Conservation (phyloP, 37 sponge, comb jelly and placozoan genomes). For the Ephydatia muelleri region DNA sequence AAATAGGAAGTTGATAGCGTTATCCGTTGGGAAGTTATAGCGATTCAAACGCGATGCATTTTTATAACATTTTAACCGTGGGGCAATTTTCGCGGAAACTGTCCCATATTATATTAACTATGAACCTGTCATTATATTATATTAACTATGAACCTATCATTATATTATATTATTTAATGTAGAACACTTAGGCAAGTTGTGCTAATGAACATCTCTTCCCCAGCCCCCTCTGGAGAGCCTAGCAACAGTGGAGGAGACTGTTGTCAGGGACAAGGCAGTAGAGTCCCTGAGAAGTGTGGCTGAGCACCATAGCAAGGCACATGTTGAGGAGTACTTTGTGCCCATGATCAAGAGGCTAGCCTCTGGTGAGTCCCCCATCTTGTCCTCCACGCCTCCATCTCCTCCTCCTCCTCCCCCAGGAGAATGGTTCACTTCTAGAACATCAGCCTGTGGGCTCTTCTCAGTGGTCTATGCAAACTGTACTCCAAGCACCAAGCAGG, state of each 20-base stretch:
- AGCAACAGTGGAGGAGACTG: constrained; percentile 97
- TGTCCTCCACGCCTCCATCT: not conserved
- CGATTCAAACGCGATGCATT: too few relatives aligned
- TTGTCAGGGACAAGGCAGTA: constrained; percentile 95
- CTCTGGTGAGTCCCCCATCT: constrained; percentile 46
- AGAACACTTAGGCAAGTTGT: too few relatives aligned
- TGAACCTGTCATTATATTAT: too few relatives aligned
- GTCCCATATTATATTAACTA: too few relatives aligned
- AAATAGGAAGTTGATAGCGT: too few relatives aligned
- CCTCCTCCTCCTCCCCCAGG: constrained; percentile 31
- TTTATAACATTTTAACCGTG: too few relatives aligned
- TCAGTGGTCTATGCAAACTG: constrained; percentile 76
- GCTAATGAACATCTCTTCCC: too few relatives aligned
- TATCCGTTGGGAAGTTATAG: too few relatives aligned
- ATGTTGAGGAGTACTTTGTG: constrained; percentile 84
- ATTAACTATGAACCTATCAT: too few relatives aligned
- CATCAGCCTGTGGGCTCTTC: constrained; percentile 97
- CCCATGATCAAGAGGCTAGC: constrained; percentile 92
- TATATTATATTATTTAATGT: too few relatives aligned
- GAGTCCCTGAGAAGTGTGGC: constrained; percentile 89
- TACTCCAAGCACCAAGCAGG: constrained; percentile 50
- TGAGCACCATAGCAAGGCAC: constrained; percentile 47
- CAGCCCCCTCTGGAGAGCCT: constrained; percentile 96
- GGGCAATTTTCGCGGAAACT: too few relatives aligned
- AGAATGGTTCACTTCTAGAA: constrained; percentile 98